These are phyloP conservation scores for Caerostris darwini DNA, from an alignment of 1,140 invertebrate genomes.

Conservation along the genomic window DNA sequence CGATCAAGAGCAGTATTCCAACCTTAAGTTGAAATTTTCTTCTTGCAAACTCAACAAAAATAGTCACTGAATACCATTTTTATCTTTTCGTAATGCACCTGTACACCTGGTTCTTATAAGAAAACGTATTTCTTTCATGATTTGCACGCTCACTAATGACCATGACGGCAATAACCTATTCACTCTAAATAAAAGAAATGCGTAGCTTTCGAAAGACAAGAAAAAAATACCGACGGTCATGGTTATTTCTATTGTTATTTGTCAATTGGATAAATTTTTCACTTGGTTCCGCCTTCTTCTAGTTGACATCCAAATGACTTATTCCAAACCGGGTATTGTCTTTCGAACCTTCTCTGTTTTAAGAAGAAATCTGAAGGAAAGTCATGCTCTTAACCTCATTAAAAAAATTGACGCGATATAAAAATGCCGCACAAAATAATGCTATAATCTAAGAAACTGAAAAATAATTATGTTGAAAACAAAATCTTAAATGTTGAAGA, in stretches of 20 bases:
- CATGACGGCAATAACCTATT: slow-evolving; percentile 45
- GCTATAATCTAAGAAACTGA: too few species aligned
- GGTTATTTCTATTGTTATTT: slow-evolving; percentile 41
- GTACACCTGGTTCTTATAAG: neutral
- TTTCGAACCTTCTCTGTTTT: slow-evolving; percentile 5
- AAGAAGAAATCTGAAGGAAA: neutral
- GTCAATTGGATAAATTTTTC: slow-evolving; percentile 18
- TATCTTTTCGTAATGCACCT: too few species aligned
- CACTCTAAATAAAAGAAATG: slow-evolving; percentile 19
- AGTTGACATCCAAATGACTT: slow-evolving; percentile 34
- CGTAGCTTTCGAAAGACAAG: neutral
- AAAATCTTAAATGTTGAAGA: too few species aligned
- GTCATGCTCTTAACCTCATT: neutral
- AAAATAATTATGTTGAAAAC: too few species aligned
- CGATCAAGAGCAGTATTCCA: too few species aligned
- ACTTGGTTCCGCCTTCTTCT: neutral
- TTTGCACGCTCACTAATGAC: slow-evolving; percentile 6
- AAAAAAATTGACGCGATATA: neutral
- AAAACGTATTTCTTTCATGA: neutral
- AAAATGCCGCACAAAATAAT: neutral
- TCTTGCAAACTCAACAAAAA: too few species aligned
- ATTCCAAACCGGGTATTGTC: slow-evolving; percentile 20
- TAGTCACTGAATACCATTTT: too few species aligned
- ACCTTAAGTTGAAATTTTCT: too few species aligned
- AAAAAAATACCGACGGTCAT: slow-evolving; percentile 27